phyloP scores from a whole-genome alignment of 1,140 invertebrate genomes.

The Microplitis mediator region DNA sequence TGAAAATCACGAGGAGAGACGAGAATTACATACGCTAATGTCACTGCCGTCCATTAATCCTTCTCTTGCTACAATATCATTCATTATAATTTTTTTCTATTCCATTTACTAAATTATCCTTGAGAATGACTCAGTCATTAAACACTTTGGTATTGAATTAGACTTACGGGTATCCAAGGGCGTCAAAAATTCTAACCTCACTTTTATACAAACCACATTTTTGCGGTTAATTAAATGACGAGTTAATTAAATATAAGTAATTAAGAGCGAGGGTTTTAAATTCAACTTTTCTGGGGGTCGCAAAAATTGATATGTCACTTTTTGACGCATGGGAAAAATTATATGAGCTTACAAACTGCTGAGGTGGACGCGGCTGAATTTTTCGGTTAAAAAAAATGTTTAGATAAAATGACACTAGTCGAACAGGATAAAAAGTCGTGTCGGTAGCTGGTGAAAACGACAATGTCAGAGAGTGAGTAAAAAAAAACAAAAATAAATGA shows the following conservation, averaged over 20 bases:
- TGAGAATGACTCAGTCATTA: neutral
- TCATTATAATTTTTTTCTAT: constrained; percentile 6
- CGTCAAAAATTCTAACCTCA: too few species aligned
- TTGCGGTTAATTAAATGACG: too few species aligned
- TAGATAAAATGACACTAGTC: neutral
- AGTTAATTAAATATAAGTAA: too few species aligned
- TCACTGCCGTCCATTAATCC: constrained; percentile 21
- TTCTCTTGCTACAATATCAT: constrained; percentile 5
- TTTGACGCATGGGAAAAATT: too few species aligned
- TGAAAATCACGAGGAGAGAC: constrained; percentile 11
- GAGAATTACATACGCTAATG: constrained; percentile 12
- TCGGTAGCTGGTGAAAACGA: neutral
- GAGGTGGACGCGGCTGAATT: neutral
- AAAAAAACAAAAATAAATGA: neutral
- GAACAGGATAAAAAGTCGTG: neutral
- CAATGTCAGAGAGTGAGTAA: neutral
- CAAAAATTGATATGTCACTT: too few species aligned
- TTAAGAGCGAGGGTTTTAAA: too few species aligned
- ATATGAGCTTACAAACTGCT: neutral
- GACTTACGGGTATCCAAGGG: neutral
- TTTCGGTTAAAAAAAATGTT: neutral
- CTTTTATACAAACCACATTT: too few species aligned
- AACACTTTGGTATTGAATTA: too few species aligned
- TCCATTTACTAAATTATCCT: neutral
- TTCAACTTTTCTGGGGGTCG: too few species aligned